A percentile compares a stretch with the other conserved stretches of the same genome.
These are phyloP conservation scores for Heliopora coerulea DNA, from an alignment of 92 coral and sea anemone genomes.

Conservation along the genomic window DNA sequence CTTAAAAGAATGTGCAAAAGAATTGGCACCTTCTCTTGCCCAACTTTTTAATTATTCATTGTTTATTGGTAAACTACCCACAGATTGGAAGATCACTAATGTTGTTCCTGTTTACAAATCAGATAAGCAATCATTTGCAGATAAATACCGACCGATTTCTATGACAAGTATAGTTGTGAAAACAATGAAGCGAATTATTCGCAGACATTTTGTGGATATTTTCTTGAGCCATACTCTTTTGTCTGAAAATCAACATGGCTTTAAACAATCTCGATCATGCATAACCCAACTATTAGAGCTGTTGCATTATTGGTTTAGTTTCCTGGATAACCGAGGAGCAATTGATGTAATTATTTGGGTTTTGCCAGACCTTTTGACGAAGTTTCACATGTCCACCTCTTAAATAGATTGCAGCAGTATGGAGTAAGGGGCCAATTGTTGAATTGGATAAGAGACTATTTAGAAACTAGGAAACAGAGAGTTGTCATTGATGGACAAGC, in stretches of 20 bases:
- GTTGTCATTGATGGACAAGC: conserved; percentile 9
- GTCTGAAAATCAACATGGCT: conserved; percentile 47
- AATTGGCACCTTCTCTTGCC: conserved; percentile 1
- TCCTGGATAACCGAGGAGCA: conserved; percentile 46
- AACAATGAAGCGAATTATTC: conserved; percentile 45
- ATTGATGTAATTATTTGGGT: conserved; percentile 41
- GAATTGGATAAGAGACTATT: background rate
- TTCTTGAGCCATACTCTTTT: conserved; percentile 15
- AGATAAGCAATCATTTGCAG: conserved; percentile 38
- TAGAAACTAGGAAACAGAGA: background rate
- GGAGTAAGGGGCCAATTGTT: background rate
- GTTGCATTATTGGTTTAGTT: conserved; percentile 48
- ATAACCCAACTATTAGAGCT: conserved; percentile 41
- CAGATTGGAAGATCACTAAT: conserved; percentile 43
- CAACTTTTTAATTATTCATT: conserved; percentile 38
- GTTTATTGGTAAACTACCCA: conserved; percentile 41
- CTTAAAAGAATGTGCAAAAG: conserved; percentile 2
- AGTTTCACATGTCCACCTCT: conserved; percentile 46
- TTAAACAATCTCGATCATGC: conserved; percentile 40
- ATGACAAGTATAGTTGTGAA: conserved; percentile 51
- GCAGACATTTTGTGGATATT: conserved; percentile 45
- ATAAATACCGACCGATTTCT: conserved; percentile 48
- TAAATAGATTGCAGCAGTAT: conserved; percentile 41
- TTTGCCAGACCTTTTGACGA: conserved; percentile 20
- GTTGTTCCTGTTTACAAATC: conserved; percentile 49